Evolutionary conservation across 2,888 invertebrate species (phyloP).

Genomic region (Lasiommata megera): DNA sequence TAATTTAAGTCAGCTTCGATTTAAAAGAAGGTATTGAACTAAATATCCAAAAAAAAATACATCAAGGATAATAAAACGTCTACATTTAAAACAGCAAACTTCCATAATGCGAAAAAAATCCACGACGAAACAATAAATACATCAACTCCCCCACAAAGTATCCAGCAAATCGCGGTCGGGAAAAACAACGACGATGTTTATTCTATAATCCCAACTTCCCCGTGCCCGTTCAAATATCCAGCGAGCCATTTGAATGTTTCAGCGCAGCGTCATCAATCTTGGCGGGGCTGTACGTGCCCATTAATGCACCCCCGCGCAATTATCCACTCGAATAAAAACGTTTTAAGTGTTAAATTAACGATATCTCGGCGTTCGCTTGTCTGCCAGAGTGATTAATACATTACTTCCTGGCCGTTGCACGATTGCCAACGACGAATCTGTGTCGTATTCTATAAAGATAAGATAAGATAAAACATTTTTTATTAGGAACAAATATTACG

Average conservation of each 20-base stretch:
- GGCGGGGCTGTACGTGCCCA: constrained; percentile 67
- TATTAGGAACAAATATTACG: no score
- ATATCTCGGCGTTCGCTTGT: constrained; percentile 72
- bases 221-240: constrained; percentile 68
- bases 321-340: constrained; percentile 79
- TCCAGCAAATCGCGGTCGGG: constrained; percentile 38
- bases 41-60: no score
- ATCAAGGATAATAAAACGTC: neutral
- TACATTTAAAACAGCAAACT: neutral
- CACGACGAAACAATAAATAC: constrained; percentile 42
- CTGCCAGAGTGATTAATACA: constrained; percentile 72
- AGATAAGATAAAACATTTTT: no score
- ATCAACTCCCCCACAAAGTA: constrained; percentile 34
- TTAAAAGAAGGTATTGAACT: no score
- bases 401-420: constrained; percentile 37
- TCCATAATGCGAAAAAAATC: neutral
- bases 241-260: constrained; percentile 72
- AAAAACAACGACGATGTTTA: constrained; percentile 52
- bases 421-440: constrained; percentile 37
- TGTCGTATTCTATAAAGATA: no score
- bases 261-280: constrained; percentile 74
- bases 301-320: constrained; percentile 72
- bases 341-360: constrained; percentile 80
- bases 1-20: no score
- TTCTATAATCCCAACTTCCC: constrained; percentile 65